Evolutionary conservation across 2,888 invertebrate genomes (phyloP), one percentile per base, ranked within the genome.

Genomic region (Rhogogaster chlorosoma): DNA sequence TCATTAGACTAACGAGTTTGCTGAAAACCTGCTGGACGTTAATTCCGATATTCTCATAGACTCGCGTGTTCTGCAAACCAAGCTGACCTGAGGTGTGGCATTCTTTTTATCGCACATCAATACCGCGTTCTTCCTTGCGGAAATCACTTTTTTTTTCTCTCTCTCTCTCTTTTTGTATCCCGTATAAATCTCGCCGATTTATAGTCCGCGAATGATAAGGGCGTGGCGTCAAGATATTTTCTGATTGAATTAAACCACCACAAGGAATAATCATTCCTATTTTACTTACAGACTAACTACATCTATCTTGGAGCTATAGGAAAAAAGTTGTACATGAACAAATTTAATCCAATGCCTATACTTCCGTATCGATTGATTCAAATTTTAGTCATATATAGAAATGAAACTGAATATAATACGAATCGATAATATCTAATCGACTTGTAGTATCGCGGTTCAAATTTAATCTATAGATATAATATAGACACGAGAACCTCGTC

Each of bases 1-100:
- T 29, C 70, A 70, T 70, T 70, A 70, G 36, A 32, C 70, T 32
- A 70, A 70, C 70, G 70, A 70, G 70, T 70, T 36, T 9, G 7
- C 32, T 29, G 32, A 36, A n/a, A 18, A 36, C 9, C 18, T 32
- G n/a, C 18, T 32, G 4, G 26, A 26, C 22, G 26, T 32, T 70
- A 70, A 70, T 32, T 70, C 15, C 26, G 7, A 4, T 18, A 18
- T 36, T 36, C 70, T 29, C 70, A 12, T 36, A 29, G 36, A 32
- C 18, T 70, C 5, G 70, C 32, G 70, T 36, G 29, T 32, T 36
- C 7, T 6, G 67, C 15, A 32, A 10, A 29, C 61, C 61, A 26
- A 5, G 26, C 9, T 61, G 12, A 61, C 26, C 26, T 26, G 61
- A 61, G 61, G 61, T 61, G 26, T 26, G 61, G 61, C 61, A 26